Conservation (phyloP, 2,888 invertebrate genomes). For the Digitonthophagus gazella region DNA sequence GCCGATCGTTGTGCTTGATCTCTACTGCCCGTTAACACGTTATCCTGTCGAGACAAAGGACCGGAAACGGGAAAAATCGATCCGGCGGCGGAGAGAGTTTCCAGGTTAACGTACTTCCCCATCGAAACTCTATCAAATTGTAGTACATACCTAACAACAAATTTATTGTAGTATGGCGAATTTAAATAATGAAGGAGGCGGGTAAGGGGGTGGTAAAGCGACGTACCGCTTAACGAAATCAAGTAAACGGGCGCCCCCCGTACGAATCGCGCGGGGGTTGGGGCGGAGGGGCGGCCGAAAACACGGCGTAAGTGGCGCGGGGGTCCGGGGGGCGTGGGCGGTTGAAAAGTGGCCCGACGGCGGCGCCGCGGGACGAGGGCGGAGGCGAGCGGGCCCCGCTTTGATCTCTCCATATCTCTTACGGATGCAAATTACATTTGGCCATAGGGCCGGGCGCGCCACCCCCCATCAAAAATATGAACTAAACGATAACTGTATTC, state of each 20-base stretch:
- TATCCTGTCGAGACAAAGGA: not conserved
- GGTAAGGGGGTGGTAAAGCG: too few relatives aligned
- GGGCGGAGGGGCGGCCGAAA: not conserved
- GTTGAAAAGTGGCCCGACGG: constrained; percentile 25
- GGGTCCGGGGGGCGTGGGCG: constrained; percentile 22
- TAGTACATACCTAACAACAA: too few relatives aligned
- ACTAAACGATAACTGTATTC: constrained; percentile 63
- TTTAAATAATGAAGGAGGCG: too few relatives aligned
- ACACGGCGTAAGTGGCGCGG: not conserved
- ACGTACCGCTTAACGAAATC: constrained; percentile 17
- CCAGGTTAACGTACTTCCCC: too few relatives aligned
- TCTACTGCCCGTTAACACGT: not conserved
- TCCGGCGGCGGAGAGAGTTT: too few relatives aligned
- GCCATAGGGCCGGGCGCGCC: constrained; percentile 42
- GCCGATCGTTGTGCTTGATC: not conserved
- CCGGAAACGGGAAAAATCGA: not conserved
- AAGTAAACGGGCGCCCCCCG: constrained; percentile 8
- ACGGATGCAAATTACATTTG: constrained; percentile 57
- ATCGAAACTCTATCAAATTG: too few relatives aligned
- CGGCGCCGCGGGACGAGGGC: constrained; percentile 12
- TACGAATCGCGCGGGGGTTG: not conserved
- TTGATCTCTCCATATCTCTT: constrained; percentile 56
- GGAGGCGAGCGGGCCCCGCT: constrained; percentile 39
- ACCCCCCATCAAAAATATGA: constrained; percentile 59
- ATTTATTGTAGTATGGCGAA: too few relatives aligned